A percentile compares a stretch with the other conserved stretches of the same genome.
These are phyloP conservation scores for Allacma fusca DNA, from an alignment of 2,888 invertebrate genomes.

Conservation along the genomic window DNA sequence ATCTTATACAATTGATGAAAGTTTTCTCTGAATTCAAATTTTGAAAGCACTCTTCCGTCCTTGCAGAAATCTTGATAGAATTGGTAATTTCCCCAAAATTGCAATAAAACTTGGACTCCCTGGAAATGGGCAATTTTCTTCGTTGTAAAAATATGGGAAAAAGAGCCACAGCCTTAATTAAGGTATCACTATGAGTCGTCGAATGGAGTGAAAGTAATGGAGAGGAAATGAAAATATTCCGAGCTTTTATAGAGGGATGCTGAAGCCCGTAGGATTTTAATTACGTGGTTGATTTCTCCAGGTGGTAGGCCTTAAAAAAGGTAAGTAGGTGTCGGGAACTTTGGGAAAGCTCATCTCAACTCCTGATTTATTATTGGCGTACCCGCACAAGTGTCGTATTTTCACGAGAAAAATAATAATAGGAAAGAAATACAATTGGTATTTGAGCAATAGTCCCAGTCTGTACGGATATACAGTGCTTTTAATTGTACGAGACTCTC, in stretches of 20 bases:
- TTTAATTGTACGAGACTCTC: too few relatives aligned
- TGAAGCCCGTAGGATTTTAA: constrained; percentile 6
- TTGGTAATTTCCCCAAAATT: too few relatives aligned
- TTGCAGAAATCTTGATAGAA: too few relatives aligned
- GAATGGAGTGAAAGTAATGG: not conserved
- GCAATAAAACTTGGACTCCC: too few relatives aligned
- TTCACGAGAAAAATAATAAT: not conserved
- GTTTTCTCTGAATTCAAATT: too few relatives aligned
- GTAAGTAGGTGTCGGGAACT: not conserved
- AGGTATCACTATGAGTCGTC: too few relatives aligned
- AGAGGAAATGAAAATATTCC: not conserved
- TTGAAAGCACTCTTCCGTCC: too few relatives aligned
- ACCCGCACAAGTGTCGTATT: not conserved
- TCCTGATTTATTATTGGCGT: not conserved
- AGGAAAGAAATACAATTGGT: not conserved
- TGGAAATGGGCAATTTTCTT: too few relatives aligned
- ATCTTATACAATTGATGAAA: too few relatives aligned
- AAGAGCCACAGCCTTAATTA: not conserved
- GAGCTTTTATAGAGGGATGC: not conserved
- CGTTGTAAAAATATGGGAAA: not conserved
- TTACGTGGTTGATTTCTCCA: not conserved
- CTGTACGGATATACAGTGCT: too few relatives aligned
- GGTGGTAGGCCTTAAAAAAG: not conserved
- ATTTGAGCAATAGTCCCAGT: too few relatives aligned
- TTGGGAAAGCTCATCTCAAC: not conserved